Conservation (phyloP, 2,113 vertebrate genomes). For the Dicentrarchus labrax region DNA sequence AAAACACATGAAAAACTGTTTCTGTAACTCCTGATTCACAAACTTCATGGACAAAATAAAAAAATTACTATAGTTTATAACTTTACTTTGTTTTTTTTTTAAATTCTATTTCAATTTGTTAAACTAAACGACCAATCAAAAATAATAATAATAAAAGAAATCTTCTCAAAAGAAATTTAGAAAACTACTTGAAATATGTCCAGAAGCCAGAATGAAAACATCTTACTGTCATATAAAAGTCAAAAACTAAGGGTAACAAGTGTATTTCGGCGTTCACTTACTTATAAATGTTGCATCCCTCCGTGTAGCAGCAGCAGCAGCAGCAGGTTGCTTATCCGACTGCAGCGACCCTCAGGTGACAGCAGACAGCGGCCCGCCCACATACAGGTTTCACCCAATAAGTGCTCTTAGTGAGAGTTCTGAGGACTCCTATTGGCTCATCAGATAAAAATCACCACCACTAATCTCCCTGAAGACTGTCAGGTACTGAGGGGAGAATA, state of each 20-base stretch:
- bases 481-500: conserved; percentile 31
- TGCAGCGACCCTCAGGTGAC: conserved; percentile 19
- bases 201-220: not conserved
- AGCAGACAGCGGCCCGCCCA: not conserved
- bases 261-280: conserved; percentile 4
- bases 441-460: not conserved
- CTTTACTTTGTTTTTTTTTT: conserved; percentile 5
- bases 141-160: not conserved
- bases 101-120: not conserved
- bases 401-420: not conserved
- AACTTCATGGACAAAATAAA: not conserved
- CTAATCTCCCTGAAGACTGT: conserved; percentile 34
- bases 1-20: not conserved
- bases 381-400: conserved; percentile 21
- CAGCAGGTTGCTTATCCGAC: conserved; percentile 24
- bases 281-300: not conserved
- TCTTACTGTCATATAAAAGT: not conserved
- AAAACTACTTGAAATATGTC: no score
- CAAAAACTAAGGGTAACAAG: not conserved
- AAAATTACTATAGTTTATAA: not conserved
- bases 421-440: conserved; percentile 49
- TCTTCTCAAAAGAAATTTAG: no score
- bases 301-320: not conserved
- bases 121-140: not conserved
- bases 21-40: not conserved